Evolutionary conservation across 1,140 invertebrate genomes (phyloP).

Genomic region (Papilio glaucus): DNA sequence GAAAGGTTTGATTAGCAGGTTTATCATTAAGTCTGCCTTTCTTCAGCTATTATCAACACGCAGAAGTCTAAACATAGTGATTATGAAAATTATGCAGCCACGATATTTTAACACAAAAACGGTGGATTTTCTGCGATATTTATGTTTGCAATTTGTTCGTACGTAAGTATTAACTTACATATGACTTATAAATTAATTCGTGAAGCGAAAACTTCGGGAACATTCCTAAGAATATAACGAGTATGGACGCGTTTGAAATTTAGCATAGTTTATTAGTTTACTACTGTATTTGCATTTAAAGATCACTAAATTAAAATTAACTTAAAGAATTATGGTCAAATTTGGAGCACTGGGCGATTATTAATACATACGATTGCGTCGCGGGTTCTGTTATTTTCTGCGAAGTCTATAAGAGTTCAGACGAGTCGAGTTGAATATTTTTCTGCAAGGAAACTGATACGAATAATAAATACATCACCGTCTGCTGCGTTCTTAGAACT

Average conservation of each 20-base stretch:
- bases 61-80: constrained; percentile 25
- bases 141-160: not conserved
- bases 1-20: constrained; percentile 25
- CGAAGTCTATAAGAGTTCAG: constrained; percentile 50
- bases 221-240: too few species aligned
- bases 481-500: constrained; percentile 75
- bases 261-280: too few species aligned
- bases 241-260: too few species aligned
- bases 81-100: constrained; percentile 26
- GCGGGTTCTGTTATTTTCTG: constrained; percentile 42
- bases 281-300: too few species aligned
- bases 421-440: constrained; percentile 53
- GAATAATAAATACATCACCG: constrained; percentile 74
- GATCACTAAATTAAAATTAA: too few species aligned
- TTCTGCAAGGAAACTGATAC: constrained; percentile 67
- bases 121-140: not conserved
- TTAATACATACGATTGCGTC: constrained; percentile 31
- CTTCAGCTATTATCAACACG: constrained; percentile 30
- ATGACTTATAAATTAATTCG: too few species aligned
- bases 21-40: constrained; percentile 28
- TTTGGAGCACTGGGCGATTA: not conserved
- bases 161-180: not conserved
- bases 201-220: too few species aligned
- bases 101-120: constrained; percentile 14
- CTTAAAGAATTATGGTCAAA: not conserved